Evolutionary conservation across 2,797 vertebrate genomes (phyloP), one percentile per base, ranked within the genome.

Genomic region (Pseudopleuronectes americanus): DNA sequence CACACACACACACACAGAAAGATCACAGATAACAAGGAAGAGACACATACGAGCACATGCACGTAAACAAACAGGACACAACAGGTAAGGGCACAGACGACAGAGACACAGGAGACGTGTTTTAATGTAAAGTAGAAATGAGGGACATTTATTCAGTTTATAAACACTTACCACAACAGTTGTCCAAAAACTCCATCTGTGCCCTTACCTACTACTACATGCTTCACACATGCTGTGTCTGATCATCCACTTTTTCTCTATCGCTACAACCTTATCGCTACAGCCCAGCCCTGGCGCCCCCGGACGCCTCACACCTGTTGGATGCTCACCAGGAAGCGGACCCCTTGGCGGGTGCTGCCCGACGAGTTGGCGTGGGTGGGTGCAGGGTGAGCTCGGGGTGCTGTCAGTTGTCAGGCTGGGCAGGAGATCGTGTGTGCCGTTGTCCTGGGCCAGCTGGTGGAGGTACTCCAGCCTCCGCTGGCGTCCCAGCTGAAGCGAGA

Each of bases 291-390:
- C 83, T 76, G 70, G 75, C 76, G 68, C 81, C 88, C 87, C 89
- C 84, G 71, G 74, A 78, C 76, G 83, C 83, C 84, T 89, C 91
- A 88, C 86, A 92, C 83, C 86, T 93, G 79, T 91, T 93, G 90
- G 77, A 83, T 74, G 79, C 89, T 95, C 92, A 99, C 97, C 96
- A 98, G 95, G 91, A 98, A 98, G 88, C 93, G 92, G 71, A 98
- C 95, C 14, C 92, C 94, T 65, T 86, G 77, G 93, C 94, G 0
- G 94, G 93, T 73, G 17, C 86, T 91, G 79, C 87, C 19, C 61
- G 87, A 17, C 56, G 83, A 62, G 36, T 84, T 83, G 82, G 53
- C 53, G 66, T 86, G 72, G 74, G 69, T 85, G 87, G 58, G 74
- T 6, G 36, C 88, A 84, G 33, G 90, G 87, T 1, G 90, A 91